phyloP scores from a whole-genome alignment of 2,888 invertebrate species.

The Iselma pallidipennis region DNA sequence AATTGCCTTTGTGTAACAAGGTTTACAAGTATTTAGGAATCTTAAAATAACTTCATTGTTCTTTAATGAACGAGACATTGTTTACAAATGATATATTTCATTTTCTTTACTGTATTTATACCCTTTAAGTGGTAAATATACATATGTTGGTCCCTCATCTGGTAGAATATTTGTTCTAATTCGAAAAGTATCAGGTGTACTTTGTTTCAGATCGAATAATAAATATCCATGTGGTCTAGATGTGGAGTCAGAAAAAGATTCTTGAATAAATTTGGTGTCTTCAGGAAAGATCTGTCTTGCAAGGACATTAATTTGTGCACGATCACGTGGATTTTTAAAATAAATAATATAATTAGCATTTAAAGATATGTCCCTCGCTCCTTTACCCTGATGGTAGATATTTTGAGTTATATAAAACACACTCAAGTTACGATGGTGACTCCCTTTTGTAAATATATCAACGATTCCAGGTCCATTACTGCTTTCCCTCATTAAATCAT shows the following conservation, averaged over 20 bases:
- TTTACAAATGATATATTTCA: too few species aligned
- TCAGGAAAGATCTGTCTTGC: constrained; percentile 28
- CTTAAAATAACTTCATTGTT: constrained; percentile 8
- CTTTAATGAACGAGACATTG: neutral
- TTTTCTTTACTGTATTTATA: too few species aligned
- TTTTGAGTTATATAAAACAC: constrained; percentile 33
- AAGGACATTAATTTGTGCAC: constrained; percentile 24
- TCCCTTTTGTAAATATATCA: constrained; percentile 33
- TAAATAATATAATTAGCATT: constrained; percentile 34
- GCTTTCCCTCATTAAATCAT: constrained; percentile 18
- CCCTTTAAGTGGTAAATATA: constrained; percentile 11
- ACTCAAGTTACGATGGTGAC: constrained; percentile 15
- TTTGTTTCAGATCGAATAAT: constrained; percentile 29
- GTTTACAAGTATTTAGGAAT: constrained; percentile 9
- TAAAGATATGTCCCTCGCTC: constrained; percentile 30
- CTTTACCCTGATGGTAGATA: constrained; percentile 32
- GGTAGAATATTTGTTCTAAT: constrained; percentile 23
- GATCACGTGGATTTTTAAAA: constrained; percentile 33
- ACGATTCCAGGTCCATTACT: constrained; percentile 16
- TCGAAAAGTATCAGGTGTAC: constrained; percentile 22
- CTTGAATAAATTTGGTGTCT: constrained; percentile 26
- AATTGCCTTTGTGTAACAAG: constrained; percentile 8
- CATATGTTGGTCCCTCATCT: constrained; percentile 4
- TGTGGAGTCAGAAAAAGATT: constrained; percentile 27
- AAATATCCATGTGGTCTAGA: constrained; percentile 25